A percentile compares a stretch with the other conserved stretches of the same genome.
Evolutionary conservation across 2,888 invertebrate genomes (phyloP).

Genomic region (Tiliacea citrago): DNA sequence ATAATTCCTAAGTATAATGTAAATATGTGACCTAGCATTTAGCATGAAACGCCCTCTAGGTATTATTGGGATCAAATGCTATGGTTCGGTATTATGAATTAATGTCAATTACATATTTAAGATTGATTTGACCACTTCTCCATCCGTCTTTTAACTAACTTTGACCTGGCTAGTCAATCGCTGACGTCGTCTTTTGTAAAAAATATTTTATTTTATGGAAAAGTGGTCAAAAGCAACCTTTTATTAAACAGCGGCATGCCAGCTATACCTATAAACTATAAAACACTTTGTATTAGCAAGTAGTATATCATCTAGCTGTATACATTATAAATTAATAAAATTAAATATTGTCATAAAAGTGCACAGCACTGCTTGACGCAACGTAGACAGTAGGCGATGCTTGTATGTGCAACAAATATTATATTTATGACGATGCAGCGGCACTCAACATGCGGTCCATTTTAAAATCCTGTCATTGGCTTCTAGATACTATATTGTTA

Average conservation of each 20-base stretch:
- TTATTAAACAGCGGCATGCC: slow-evolving; percentile 41
- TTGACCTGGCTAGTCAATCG: not conserved
- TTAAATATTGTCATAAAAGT: slow-evolving; percentile 42
- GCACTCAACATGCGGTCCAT: slow-evolving; percentile 17
- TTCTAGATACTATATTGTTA: not conserved
- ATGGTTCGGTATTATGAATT: slow-evolving; percentile 42
- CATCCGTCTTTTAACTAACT: too few relatives aligned
- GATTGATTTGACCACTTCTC: slow-evolving; percentile 24
- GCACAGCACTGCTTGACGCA: slow-evolving; percentile 70
- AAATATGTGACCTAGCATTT: slow-evolving; percentile 43
- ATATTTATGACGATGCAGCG: slow-evolving; percentile 9
- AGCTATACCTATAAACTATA: slow-evolving; percentile 29
- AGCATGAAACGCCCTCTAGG: slow-evolving; percentile 47
- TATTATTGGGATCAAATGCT: slow-evolving; percentile 32
- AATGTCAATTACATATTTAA: slow-evolving; percentile 41
- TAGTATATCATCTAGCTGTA: slow-evolving; percentile 42
- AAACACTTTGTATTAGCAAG: slow-evolving; percentile 49
- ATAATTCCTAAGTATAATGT: slow-evolving; percentile 41
- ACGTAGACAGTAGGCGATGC: slow-evolving; percentile 68
- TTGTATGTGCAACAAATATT: slow-evolving; percentile 52
- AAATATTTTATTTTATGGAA: not conserved
- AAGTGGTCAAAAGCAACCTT: slow-evolving; percentile 15
- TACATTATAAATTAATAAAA: slow-evolving; percentile 4
- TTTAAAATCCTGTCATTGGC: not conserved
- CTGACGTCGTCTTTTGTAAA: not conserved